A percentile compares a stretch with the other conserved stretches of the same genome.
Evolutionary conservation across 2,888 invertebrate genomes (phyloP).

Genomic region (Phytoseiulus persimilis): DNA sequence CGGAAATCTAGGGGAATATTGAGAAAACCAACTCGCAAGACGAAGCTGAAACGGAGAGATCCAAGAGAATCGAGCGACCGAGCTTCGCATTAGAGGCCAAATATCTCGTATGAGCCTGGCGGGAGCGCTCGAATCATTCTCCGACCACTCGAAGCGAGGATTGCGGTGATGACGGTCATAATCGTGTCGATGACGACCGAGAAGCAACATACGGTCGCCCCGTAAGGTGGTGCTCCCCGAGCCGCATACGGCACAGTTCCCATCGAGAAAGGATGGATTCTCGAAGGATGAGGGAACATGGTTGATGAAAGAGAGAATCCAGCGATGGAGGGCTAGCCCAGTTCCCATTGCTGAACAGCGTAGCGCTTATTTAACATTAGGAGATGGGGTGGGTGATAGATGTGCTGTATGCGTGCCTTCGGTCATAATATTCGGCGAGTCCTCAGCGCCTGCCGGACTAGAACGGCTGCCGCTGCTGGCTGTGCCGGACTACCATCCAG

Average conservation of each 20-base stretch:
- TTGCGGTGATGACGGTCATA: too few species aligned
- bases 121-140: too few species aligned
- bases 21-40: too few species aligned
- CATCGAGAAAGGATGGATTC: neutral
- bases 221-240: neutral
- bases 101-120: too few species aligned
- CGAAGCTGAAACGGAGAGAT: too few species aligned
- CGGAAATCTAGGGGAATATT: too few species aligned
- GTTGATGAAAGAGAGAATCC: neutral
- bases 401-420: constrained; percentile 34
- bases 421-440: constrained; percentile 8
- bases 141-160: too few species aligned
- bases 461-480: neutral
- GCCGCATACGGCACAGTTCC: neutral
- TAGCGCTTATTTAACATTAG: neutral
- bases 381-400: constrained; percentile 24
- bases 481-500: neutral
- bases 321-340: neutral
- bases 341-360: neutral
- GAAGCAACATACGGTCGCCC: neutral
- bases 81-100: too few species aligned
- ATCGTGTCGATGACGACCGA: neutral
- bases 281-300: neutral
- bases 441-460: neutral
- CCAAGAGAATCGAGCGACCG: too few species aligned